Conservation (phyloP, 2,888 invertebrate genomes). For the Ophion slaviceki region DNA sequence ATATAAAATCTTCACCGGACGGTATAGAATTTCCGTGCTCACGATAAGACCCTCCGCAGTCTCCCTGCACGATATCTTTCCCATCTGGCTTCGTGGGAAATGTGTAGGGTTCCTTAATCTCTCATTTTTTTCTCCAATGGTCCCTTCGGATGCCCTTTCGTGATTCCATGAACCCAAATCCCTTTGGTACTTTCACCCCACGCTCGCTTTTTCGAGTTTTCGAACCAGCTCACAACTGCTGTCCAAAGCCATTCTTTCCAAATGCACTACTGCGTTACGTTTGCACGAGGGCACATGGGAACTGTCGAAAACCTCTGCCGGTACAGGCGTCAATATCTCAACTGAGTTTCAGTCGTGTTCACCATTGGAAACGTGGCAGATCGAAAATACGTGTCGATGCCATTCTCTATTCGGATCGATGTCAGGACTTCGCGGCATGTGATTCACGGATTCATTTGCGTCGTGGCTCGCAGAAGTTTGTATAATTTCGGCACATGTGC, state of each 20-base stretch:
- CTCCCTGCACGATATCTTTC: conserved; percentile 21
- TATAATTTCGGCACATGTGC: neutral
- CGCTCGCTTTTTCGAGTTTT: neutral
- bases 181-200: neutral
- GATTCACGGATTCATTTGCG: neutral
- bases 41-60: conserved; percentile 11
- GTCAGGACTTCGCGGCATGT: neutral
- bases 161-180: neutral
- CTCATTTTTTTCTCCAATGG: neutral
- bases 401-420: neutral
- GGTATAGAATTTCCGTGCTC: conserved; percentile 48
- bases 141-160: too few relatives aligned
- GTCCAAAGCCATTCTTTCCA: too few relatives aligned
- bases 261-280: too few relatives aligned
- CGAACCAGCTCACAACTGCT: too few relatives aligned
- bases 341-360: too few relatives aligned
- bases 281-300: too few relatives aligned
- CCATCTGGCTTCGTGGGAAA: conserved; percentile 24
- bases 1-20: conserved; percentile 19
- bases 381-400: too few relatives aligned
- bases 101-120: conserved; percentile 3
- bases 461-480: neutral
- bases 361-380: too few relatives aligned
- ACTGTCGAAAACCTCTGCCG: too few relatives aligned
- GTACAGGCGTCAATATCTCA: too few relatives aligned